Conservation (phyloP, 2,113 vertebrate species). For the Serinus canaria region DNA sequence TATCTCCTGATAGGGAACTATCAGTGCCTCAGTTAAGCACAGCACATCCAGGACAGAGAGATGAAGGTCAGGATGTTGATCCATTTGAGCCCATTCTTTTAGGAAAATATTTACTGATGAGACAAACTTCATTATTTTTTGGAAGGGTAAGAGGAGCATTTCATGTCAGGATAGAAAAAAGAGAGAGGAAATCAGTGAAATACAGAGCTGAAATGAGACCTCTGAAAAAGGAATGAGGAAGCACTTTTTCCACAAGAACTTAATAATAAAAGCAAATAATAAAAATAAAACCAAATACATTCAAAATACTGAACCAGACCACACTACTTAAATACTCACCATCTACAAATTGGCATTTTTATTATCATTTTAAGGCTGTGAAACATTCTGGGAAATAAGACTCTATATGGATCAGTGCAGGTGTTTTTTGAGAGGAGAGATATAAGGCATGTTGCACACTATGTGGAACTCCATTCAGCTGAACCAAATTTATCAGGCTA, state of each 20-base stretch:
- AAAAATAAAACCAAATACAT: not conserved
- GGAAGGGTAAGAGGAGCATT: not conserved
- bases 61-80: not conserved
- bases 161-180: not conserved
- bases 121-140: not conserved
- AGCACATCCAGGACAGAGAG: not conserved
- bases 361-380: not conserved
- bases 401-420: not conserved
- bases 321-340: not conserved
- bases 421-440: not conserved
- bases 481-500: slow-evolving; percentile 25
- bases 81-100: not conserved
- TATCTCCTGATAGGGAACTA: not conserved
- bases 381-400: not conserved
- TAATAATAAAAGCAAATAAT: not conserved
- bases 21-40: not conserved
- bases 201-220: not conserved
- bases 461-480: not conserved
- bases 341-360: not conserved
- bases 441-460: not conserved
- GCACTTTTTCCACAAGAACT: not conserved
- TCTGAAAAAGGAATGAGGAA: not conserved
- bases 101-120: not conserved
- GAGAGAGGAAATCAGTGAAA: not conserved
- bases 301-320: not conserved